Percentiles rank a stretch among this genome's conserved stretches.
Conservation (phyloP, 2,888 invertebrate species). For the Drosophila mayaguana region DNA sequence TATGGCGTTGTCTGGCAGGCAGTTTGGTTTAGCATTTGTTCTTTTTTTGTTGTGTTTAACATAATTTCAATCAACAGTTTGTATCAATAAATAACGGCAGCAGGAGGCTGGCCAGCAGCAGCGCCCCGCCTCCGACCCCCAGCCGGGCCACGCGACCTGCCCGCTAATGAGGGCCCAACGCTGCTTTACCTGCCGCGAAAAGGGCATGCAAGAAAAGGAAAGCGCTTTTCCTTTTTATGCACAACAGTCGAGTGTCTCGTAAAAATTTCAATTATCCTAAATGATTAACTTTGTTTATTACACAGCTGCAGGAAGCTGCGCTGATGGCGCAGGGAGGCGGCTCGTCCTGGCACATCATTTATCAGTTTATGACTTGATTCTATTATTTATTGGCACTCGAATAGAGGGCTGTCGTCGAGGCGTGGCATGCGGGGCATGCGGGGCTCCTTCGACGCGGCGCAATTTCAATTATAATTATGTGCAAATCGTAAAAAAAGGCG, state of each 20-base stretch:
- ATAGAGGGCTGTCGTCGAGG: constrained; percentile 38
- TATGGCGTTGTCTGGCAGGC: constrained; percentile 24
- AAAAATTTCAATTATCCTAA: constrained; percentile 83
- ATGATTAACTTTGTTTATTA: constrained; percentile 83
- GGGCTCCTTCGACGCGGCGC: constrained; percentile 53
- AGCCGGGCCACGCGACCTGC: neutral
- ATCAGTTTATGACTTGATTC: constrained; percentile 83
- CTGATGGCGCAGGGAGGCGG: constrained; percentile 9
- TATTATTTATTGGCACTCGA: constrained; percentile 82
- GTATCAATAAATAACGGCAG: constrained; percentile 62
- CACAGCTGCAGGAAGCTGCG: constrained; percentile 28
- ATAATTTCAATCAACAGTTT: constrained; percentile 73
- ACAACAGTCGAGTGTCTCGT: constrained; percentile 73
- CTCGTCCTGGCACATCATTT: constrained; percentile 67
- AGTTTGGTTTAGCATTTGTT: constrained; percentile 27
- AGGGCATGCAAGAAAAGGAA: constrained; percentile 5
- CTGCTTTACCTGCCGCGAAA: constrained; percentile 62
- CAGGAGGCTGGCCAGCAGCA: constrained; percentile 4
- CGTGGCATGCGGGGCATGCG: too few species aligned
- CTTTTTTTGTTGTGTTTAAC: constrained; percentile 42
- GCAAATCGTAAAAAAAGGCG: constrained; percentile 77
- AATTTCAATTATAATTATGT: constrained; percentile 84
- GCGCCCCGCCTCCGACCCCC: neutral
- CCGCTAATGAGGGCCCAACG: constrained; percentile 57
- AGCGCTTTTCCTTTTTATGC: constrained; percentile 28